Evolutionary conservation across 2,888 invertebrate genomes (phyloP), one percentile per base, ranked within the genome.

Genomic region (Ptychoptera albimana): DNA sequence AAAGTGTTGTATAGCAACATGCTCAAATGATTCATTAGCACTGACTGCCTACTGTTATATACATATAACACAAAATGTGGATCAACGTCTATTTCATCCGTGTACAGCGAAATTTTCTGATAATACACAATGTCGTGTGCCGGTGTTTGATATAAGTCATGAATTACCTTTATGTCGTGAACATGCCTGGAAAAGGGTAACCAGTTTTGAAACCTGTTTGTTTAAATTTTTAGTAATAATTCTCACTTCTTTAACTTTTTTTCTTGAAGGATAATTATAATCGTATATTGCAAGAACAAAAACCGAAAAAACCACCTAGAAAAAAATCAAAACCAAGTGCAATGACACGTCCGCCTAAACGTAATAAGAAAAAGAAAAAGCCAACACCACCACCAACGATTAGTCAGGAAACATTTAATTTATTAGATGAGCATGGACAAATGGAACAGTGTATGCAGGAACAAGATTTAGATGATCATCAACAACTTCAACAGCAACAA

Each of bases 111-210:
- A 83, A 62, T 81, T 80, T 61, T 73, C 79, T 46, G 81, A 84
- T 63, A 64, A 83, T 56, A 78, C 80, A 31, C 82, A 82, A 60
- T 85, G 85, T 61, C 79, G 81, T 56, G 71, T 78, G 50, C 83
- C 85, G 38, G 82, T 83, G 41, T 81, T 84, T 55, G 83, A 85
- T 64, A 73, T 82, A 47, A 71, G 73, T 40, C 80, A 82, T 57
- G 81, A 88, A 60, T 72, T 88, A 58, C 88, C 92, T 39, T 70
- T 92, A 8, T 93, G 92, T 60, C 72, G 78, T 8, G 85, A 85
- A 55, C 92, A 93, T 64, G 82, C 83, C 1, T 76, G 82, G 64
- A 84, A 85, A 63, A 70, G 84, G 63, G 79, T 79, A 56, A 59
- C 68, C 56, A 37, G 32, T 39, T 30, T 34, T 45, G 13, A 23